Evolutionary conservation across 2,113 vertebrate genomes (phyloP).

Genomic region (Myocastor coypus): DNA sequence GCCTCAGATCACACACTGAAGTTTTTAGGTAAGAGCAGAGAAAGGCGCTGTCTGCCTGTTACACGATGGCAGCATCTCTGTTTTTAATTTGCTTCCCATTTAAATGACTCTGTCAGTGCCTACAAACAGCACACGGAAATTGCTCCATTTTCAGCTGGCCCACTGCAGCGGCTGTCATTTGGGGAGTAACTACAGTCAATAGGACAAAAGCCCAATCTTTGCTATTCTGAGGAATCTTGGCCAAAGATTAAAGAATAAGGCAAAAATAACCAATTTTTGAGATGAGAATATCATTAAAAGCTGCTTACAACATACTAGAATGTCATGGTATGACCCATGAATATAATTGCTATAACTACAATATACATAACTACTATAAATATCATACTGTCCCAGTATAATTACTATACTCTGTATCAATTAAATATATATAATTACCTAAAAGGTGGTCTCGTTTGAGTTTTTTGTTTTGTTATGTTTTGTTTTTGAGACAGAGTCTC

Average conservation of each 20-base stretch:
- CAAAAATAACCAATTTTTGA: conserved; percentile 11
- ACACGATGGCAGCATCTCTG: not conserved
- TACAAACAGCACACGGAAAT: conserved; percentile 11
- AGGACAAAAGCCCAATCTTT: conserved; percentile 27
- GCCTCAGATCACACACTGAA: conserved; percentile 8
- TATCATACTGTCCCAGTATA: not conserved
- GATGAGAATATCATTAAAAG: not conserved
- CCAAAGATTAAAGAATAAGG: not conserved
- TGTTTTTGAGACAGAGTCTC: too few species aligned
- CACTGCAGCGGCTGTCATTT: not conserved
- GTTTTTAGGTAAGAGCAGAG: conserved; percentile 42
- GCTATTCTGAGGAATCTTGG: conserved; percentile 46
- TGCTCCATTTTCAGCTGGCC: conserved; percentile 9
- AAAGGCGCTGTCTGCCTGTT: conserved; percentile 21
- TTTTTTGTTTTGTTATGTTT: not conserved
- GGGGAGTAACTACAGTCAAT: not conserved
- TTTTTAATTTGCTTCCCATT: conserved; percentile 57
- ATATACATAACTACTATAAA: too few species aligned
- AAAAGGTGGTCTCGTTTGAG: conserved; percentile 9
- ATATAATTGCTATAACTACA: not conserved
- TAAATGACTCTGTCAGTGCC: conserved; percentile 7
- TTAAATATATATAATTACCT: not conserved
- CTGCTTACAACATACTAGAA: not conserved
- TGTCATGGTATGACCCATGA: not conserved
- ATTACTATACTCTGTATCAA: not conserved